Evolutionary conservation across 2,113 vertebrate species (phyloP).

Genomic region (Argyrosomus japonicus): DNA sequence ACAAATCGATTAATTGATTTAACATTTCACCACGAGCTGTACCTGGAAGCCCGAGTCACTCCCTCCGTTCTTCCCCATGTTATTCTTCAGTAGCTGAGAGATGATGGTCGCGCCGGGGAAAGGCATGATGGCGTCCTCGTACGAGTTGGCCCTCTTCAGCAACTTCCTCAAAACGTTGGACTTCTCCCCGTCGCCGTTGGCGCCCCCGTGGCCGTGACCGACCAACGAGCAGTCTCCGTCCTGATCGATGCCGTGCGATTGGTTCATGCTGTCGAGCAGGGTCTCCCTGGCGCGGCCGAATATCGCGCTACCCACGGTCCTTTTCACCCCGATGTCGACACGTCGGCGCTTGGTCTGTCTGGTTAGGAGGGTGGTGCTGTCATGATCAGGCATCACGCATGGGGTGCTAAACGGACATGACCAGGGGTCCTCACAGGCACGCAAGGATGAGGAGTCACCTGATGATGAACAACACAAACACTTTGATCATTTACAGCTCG

Average conservation of each 20-base stretch:
- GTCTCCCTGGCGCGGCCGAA: slow-evolving; percentile 92
- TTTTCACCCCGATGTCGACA: slow-evolving; percentile 99
- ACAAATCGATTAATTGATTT: background rate
- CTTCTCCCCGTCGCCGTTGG: slow-evolving; percentile 92
- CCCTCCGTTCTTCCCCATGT: slow-evolving; percentile 98
- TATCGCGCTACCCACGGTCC: slow-evolving; percentile 94
- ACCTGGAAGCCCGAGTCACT: slow-evolving; percentile 96
- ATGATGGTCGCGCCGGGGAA: slow-evolving; percentile 99
- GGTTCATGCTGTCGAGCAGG: slow-evolving; percentile 97
- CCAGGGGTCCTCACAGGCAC: slow-evolving; percentile 87
- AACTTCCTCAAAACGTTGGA: slow-evolving; percentile 98
- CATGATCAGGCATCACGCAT: slow-evolving; percentile 99
- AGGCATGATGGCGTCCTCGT: slow-evolving; percentile 97
- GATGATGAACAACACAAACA: slow-evolving; percentile 85
- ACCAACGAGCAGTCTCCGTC: slow-evolving; percentile 96
- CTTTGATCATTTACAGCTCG: too few species aligned
- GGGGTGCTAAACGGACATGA: slow-evolving; percentile 77
- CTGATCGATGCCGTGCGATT: slow-evolving; percentile 92
- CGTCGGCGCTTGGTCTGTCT: slow-evolving; percentile 99
- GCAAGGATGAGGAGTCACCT: slow-evolving; percentile 88
- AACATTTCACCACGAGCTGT: background rate
- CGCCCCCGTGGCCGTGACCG: slow-evolving; percentile 80
- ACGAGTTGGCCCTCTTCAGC: slow-evolving; percentile 98
- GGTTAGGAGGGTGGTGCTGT: slow-evolving; percentile 97
- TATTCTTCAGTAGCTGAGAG: slow-evolving; percentile 99